These are phyloP conservation scores for Halocynthia roretzi DNA, from an alignment of 23 tunicate species.

Conservation along the genomic window DNA sequence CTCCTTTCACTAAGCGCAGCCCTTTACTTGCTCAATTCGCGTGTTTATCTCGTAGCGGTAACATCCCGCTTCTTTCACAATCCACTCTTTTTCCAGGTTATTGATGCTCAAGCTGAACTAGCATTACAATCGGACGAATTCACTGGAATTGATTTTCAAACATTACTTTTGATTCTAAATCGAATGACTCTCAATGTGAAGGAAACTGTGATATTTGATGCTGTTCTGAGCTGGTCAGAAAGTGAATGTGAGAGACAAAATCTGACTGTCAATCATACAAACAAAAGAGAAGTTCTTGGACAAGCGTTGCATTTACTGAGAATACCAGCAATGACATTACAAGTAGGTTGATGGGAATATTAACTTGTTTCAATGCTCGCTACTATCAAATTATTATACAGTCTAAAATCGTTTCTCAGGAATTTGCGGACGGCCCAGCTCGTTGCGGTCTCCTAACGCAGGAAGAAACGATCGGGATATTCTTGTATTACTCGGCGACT, in stretches of 20 bases:
- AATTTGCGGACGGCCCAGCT: conserved; percentile 92
- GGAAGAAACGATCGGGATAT: conserved; percentile 63
- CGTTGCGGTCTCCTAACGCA: conserved; percentile 54
- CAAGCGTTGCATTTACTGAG: conserved; percentile 43
- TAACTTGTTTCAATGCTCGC: not conserved
- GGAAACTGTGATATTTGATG: conserved; percentile 66
- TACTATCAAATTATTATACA: not conserved
- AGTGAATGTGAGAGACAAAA: conserved; percentile 43
- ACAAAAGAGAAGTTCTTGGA: conserved; percentile 56
- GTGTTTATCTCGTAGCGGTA: too few relatives aligned
- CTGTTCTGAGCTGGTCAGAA: conserved; percentile 57
- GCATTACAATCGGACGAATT: conserved; percentile 69
- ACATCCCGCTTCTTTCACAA: too few relatives aligned
- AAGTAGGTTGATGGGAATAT: conserved; percentile 15
- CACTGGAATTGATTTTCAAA: conserved; percentile 50
- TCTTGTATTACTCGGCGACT: conserved; percentile 71
- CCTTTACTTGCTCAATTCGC: too few relatives aligned
- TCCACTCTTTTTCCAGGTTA: too few relatives aligned
- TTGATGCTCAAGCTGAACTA: conserved; percentile 85
- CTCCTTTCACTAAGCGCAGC: too few relatives aligned
- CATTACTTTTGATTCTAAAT: conserved; percentile 41
- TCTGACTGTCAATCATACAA: conserved; percentile 19
- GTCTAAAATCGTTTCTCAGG: conserved; percentile 28
- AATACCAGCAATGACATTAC: conserved; percentile 74
- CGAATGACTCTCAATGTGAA: conserved; percentile 59